phyloP scores from a whole-genome alignment of 2,797 vertebrate genomes.

The Rhodeus uyekii region DNA sequence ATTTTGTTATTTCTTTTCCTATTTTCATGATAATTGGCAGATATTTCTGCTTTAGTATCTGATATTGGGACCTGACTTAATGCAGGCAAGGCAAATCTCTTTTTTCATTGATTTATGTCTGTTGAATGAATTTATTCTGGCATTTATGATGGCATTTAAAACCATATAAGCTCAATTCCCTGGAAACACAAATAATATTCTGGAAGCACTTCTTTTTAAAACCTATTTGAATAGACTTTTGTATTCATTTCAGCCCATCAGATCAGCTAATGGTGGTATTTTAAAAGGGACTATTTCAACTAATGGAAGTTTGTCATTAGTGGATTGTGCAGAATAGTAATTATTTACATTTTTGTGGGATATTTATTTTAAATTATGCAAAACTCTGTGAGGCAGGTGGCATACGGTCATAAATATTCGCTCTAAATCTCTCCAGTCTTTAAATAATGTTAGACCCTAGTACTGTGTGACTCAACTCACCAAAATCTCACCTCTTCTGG shows the following conservation, averaged over 20 bases:
- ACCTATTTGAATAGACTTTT: neutral
- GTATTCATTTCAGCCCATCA: neutral
- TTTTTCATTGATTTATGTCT: neutral
- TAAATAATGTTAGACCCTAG: neutral
- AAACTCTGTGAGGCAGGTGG: neutral
- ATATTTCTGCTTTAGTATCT: neutral
- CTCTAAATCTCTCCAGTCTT: neutral
- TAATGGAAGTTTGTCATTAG: neutral
- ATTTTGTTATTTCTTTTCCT: neutral
- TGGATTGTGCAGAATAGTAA: neutral
- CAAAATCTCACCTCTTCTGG: neutral
- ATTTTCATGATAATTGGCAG: neutral
- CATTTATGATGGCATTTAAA: conserved; percentile 17
- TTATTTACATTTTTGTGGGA: neutral
- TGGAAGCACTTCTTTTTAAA: neutral
- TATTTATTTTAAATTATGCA: neutral
- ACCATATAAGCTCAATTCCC: neutral
- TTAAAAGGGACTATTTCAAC: neutral
- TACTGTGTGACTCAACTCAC: no score
- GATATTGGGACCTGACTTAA: neutral
- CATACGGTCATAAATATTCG: neutral
- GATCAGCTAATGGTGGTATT: neutral
- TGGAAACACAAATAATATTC: neutral
- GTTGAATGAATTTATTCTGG: neutral
- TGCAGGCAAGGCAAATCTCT: neutral